Evolutionary conservation across 2,113 vertebrate species (phyloP).

Genomic region (Trogon melanurus): DNA sequence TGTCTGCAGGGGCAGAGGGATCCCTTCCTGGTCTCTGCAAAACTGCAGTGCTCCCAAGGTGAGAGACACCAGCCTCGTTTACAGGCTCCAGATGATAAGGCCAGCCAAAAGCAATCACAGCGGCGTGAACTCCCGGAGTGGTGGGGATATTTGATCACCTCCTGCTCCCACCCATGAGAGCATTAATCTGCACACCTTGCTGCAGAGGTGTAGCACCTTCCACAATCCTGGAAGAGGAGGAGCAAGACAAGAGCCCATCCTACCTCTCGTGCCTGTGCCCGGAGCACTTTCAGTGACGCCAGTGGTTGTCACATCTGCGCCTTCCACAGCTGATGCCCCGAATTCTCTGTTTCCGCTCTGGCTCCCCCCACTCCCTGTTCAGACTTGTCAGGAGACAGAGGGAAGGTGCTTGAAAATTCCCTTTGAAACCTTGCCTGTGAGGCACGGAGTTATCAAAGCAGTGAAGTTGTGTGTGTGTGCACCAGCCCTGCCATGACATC

Average conservation of each 20-base stretch:
- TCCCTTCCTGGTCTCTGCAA: background rate
- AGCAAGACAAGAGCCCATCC: background rate
- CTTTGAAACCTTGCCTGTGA: constrained; percentile 71
- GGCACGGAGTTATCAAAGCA: constrained; percentile 70
- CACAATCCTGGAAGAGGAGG: background rate
- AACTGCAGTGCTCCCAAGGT: background rate
- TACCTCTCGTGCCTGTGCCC: background rate
- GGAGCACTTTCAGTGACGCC: background rate
- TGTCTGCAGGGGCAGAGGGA: background rate
- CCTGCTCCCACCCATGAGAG: background rate
- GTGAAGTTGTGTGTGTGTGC: background rate
- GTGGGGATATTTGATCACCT: background rate
- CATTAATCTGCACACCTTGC: background rate
- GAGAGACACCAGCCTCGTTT: background rate
- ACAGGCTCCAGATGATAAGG: background rate
- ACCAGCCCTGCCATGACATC: constrained; percentile 51
- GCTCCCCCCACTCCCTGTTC: background rate
- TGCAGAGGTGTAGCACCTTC: background rate
- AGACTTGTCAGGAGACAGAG: background rate
- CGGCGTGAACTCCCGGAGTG: background rate
- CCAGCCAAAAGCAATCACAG: background rate
- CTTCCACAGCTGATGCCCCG: background rate
- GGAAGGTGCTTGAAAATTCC: constrained; percentile 66
- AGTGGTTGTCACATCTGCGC: background rate
- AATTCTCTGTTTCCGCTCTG: background rate